Evolutionary conservation across 2,113 vertebrate species (phyloP), one percentile per base, ranked within the genome.

Genomic region (Pseudonaja textilis): DNA sequence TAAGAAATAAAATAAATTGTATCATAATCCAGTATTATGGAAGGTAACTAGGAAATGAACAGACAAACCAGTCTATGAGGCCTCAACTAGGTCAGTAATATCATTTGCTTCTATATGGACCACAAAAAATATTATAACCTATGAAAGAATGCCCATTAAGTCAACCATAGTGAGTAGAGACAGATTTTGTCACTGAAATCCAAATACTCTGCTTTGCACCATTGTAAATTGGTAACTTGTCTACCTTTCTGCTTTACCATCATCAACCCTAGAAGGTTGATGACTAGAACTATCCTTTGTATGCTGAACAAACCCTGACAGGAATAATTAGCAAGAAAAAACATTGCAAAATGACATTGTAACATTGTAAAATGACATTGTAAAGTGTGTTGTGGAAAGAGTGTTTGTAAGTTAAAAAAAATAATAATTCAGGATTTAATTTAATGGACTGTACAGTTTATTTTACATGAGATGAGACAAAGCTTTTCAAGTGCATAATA

Each of bases 381-480:
- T 61, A 85, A 45, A 89, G 1, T 50, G 1, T 34, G 7, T 14
- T 29, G 16, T 29, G 5, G 4, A 56, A 93, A 39, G 7, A 10
- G 1, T 42, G 88, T 23, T 88, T 23, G 55, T 90, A 74, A 42
- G 54, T 18, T 90, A 52, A 74, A 94, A 93, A 89, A 95, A 95
- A 90, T 0, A 94, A 20, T 56, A 93, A 57, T 39, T 1, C 10
- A 50, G 56, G 10, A 86, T 95, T 88, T 92, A 94, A 93, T 52
- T 93, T 91, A 95, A 96, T 94, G 93, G 95, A 96, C 97, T 97
- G 96, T 95, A 97, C 93, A 96, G 95, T 98, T 98, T 97, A 97
- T 97, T 97, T 97, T 96, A 96, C 95, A 96, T 90, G 95, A 96
- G 93, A 96, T 94, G 95, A 97, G 94, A 96, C 96, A 97, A 97